A percentile compares a stretch with the other conserved stretches of the same genome.
Conservation (phyloP, 2,113 vertebrate species). For the Pantherophis guttatus region DNA sequence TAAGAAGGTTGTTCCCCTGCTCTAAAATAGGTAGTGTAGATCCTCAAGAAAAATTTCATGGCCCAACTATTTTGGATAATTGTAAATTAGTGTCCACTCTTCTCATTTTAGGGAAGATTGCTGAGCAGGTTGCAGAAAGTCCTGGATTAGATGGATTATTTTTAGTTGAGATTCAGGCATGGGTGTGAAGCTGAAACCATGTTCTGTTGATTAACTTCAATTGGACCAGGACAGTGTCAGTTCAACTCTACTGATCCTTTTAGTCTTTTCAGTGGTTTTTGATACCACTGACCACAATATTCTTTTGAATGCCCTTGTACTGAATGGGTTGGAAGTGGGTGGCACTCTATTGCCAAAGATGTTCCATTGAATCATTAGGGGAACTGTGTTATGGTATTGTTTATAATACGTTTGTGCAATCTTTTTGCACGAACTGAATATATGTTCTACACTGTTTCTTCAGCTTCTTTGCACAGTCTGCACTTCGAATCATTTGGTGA, state of each 20-base stretch:
- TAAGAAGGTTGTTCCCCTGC: not conserved
- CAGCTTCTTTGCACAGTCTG: not conserved
- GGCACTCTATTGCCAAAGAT: not conserved
- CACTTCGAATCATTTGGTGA: not conserved
- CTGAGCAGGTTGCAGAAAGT: not conserved
- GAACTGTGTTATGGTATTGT: not conserved
- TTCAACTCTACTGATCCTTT: not conserved
- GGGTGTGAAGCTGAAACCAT: not conserved
- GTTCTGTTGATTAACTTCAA: not conserved
- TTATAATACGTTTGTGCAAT: not conserved
- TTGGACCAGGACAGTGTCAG: not conserved
- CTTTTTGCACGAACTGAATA: not conserved
- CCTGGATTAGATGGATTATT: not conserved
- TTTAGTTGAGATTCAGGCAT: not conserved
- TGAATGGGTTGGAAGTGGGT: not conserved
- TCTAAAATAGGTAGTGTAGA: not conserved
- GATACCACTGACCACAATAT: not conserved
- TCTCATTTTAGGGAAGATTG: not conserved
- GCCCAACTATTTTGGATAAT: not conserved
- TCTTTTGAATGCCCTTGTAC: not conserved
- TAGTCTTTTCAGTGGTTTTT: not conserved
- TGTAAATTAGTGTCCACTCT: not conserved
- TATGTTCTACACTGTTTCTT: not conserved
- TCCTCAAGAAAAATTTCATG: not conserved
- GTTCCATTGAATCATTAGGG: not conserved